Base-by-base conservation (phyloP, 1,140 invertebrate species). In the Drosophila nasuta region DNA sequence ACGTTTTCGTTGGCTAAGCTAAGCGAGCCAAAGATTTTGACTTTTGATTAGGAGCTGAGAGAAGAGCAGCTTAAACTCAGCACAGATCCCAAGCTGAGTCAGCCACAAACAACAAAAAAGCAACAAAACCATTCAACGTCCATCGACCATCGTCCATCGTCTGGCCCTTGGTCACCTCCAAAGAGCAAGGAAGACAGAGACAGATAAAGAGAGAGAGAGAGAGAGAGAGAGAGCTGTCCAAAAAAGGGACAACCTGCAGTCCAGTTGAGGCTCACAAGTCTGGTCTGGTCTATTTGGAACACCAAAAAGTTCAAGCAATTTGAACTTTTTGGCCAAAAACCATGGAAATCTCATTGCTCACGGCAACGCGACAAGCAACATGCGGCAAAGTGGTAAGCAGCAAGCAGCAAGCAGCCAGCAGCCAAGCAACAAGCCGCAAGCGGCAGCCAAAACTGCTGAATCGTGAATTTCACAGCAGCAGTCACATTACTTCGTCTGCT, bases 401-500 rank as follows among this genome's bases (percentile, higher is more conserved):
- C 41, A 60, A 13, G 62, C 62, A 10, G 38, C 46, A 52, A 33
- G 25, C 17, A 51, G 48, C 25, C 20, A 25, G 20, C 20, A 25
- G 59, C 17, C 28, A 48, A 20, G 25, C 33, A 25, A 45, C 15
- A 20, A 7, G 56, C 28, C 17, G 25, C 64, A 65, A 30, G 41
- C 11, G 54, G 72, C 66, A 86, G 64, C 66, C 75, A 3, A 79
- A 82, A 82, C 82, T 79, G 79, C 63, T 68, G 77, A 88, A 75
- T 87, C 83, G 83, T 87, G 83, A 79, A 82, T 80, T 88, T 87
- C 79, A 88, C 83, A 88, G 83, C 83, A 88, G 83, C 83, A 88
- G 83, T 87, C 80, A 88, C 80, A 85, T 85, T 85, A 85, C 70
- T 5, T 6, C 30, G 30, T 6, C 30, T 25, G 6, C 30, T 5